Percentiles rank a stretch among this genome's conserved stretches.
phyloP scores from a whole-genome alignment of 2,113 vertebrate species.

The Eira barbara region DNA sequence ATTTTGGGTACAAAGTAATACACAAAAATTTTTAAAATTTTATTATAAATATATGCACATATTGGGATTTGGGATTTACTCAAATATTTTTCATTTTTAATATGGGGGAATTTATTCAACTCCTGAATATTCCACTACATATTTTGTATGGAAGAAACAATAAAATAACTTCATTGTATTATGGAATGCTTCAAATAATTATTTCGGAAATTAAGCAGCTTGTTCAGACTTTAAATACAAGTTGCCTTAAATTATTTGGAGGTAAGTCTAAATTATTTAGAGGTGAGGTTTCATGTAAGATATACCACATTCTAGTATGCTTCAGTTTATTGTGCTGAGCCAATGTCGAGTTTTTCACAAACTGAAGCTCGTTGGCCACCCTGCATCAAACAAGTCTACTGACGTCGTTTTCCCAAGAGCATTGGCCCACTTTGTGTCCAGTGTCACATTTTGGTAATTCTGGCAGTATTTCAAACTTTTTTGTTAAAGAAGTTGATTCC shows the following conservation, averaged over 20 bases:
- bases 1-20: neutral
- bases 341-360: neutral
- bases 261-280: neutral
- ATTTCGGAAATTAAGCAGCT: neutral
- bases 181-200: neutral
- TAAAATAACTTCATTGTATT: neutral
- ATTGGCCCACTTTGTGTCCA: neutral
- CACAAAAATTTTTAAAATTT: neutral
- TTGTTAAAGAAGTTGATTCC: neutral
- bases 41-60: neutral
- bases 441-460: neutral
- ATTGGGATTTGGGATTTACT: neutral
- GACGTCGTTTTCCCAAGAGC: neutral
- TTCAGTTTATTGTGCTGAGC: neutral
- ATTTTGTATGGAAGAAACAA: neutral
- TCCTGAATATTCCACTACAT: neutral
- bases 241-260: neutral
- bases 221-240: neutral
- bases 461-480: neutral
- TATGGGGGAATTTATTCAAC: neutral
- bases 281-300: neutral
- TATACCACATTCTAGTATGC: neutral
- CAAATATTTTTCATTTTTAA: neutral
- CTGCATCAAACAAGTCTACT: neutral
- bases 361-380: neutral